Evolutionary conservation across 2,797 vertebrate genomes (phyloP).

Genomic region (Cichlasoma orientale): DNA sequence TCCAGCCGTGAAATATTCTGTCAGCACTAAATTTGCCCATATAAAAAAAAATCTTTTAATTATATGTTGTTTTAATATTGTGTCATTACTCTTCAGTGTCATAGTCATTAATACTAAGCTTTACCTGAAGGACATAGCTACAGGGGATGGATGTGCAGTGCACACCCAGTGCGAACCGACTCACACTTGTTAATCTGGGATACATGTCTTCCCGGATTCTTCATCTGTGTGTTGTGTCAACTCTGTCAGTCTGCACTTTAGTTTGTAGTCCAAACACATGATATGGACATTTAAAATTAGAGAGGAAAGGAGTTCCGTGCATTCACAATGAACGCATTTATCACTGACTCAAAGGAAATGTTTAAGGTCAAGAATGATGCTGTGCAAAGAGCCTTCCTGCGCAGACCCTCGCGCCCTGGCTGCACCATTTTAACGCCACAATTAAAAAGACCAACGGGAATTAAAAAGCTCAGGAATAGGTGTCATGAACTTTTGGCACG

Average conservation of each 20-base stretch:
- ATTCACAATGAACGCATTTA: conserved; percentile 22
- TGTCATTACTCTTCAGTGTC: background rate
- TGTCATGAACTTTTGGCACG: background rate
- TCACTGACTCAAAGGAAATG: background rate
- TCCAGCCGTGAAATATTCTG: background rate
- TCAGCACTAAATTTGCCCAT: background rate
- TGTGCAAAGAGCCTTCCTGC: background rate
- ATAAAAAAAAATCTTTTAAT: background rate
- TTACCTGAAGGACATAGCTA: background rate
- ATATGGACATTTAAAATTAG: conserved; percentile 70
- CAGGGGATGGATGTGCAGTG: background rate
- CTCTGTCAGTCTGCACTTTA: conserved; percentile 36
- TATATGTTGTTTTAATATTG: background rate
- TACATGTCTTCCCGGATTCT: conserved; percentile 55
- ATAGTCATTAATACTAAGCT: background rate
- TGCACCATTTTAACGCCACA: background rate
- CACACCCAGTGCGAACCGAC: conserved; percentile 36
- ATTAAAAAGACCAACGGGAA: background rate
- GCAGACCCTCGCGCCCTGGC: background rate
- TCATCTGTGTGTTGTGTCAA: conserved; percentile 81
- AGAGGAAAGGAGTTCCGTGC: conserved; percentile 20
- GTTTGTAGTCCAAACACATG: conserved; percentile 79
- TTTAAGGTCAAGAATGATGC: background rate
- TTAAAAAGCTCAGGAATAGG: background rate
- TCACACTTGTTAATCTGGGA: conserved; percentile 54